Conservation (phyloP, 92 coral and sea anemone species). For the Siderastrea siderea region DNA sequence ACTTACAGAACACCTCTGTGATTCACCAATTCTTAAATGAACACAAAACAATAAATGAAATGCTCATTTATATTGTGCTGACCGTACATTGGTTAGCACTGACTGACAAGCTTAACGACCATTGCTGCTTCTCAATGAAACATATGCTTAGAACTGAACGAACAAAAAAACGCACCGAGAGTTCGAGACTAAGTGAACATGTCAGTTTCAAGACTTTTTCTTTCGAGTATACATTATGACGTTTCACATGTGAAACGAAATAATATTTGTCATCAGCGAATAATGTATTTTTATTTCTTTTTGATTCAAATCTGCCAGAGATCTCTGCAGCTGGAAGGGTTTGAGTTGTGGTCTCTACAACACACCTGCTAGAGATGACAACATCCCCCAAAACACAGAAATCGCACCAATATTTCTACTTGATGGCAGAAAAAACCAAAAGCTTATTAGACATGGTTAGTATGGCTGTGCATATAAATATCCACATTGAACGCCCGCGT, state of each 20-base stretch:
- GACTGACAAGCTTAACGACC: slow-evolving; percentile 20
- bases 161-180: not conserved
- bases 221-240: not conserved
- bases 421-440: slow-evolving; percentile 26
- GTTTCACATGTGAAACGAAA: not conserved
- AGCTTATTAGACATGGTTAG: slow-evolving; percentile 17
- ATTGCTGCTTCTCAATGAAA: slow-evolving; percentile 5
- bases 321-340: slow-evolving; percentile 47
- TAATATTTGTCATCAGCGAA: not conserved
- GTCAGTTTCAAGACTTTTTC: slow-evolving; percentile 14
- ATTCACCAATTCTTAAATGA: slow-evolving; percentile 7
- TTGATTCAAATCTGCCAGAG: slow-evolving; percentile 29
- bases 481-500: slow-evolving; percentile 27
- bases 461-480: not conserved
- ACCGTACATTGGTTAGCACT: slow-evolving; percentile 10
- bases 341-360: slow-evolving; percentile 37
- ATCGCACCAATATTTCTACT: slow-evolving; percentile 15
- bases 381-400: slow-evolving; percentile 31
- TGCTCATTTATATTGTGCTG: slow-evolving; percentile 6
- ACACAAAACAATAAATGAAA: slow-evolving; percentile 25
- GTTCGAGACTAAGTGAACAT: not conserved
- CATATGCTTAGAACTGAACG: not conserved
- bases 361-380: slow-evolving; percentile 45
- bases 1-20: slow-evolving; percentile 13
- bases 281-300: slow-evolving; percentile 22